Evolutionary conservation across 1,140 invertebrate species (phyloP).

Genomic region (Colletes latitarsis): DNA sequence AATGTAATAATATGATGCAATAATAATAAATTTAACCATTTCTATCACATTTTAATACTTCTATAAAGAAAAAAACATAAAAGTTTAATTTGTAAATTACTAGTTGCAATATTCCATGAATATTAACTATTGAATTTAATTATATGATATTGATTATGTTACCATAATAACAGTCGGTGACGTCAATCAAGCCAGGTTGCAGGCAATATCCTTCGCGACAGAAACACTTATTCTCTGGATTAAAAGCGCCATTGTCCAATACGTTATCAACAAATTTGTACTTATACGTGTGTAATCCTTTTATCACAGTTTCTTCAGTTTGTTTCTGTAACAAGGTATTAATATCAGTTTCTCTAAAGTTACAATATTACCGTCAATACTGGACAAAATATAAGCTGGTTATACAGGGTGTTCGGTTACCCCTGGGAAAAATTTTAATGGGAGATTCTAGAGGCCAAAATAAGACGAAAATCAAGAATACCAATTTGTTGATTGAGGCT

Average conservation of each 20-base stretch:
- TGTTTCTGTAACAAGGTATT: constrained; percentile 80
- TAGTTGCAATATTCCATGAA: background rate
- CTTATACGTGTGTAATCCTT: constrained; percentile 84
- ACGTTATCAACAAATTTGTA: constrained; percentile 88
- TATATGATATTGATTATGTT: constrained; percentile 33
- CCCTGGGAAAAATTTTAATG: too few species aligned
- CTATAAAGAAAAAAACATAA: too few species aligned
- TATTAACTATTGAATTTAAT: background rate
- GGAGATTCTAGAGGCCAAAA: too few species aligned
- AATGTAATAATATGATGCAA: too few species aligned
- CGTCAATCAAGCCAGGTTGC: constrained; percentile 87
- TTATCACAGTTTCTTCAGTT: constrained; percentile 81
- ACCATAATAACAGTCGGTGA: constrained; percentile 91
- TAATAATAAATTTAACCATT: too few species aligned
- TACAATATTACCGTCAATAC: too few species aligned
- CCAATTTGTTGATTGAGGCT: too few species aligned
- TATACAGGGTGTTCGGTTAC: too few species aligned
- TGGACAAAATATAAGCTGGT: too few species aligned
- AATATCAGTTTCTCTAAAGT: too few species aligned
- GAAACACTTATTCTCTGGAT: constrained; percentile 89
- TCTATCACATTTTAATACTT: too few species aligned
- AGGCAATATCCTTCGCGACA: constrained; percentile 87
- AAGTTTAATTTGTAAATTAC: background rate
- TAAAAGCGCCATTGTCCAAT: constrained; percentile 87
- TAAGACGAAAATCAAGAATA: too few species aligned